Conservation (phyloP, 2,113 vertebrate genomes). For the Psittacula cyanocephala region DNA sequence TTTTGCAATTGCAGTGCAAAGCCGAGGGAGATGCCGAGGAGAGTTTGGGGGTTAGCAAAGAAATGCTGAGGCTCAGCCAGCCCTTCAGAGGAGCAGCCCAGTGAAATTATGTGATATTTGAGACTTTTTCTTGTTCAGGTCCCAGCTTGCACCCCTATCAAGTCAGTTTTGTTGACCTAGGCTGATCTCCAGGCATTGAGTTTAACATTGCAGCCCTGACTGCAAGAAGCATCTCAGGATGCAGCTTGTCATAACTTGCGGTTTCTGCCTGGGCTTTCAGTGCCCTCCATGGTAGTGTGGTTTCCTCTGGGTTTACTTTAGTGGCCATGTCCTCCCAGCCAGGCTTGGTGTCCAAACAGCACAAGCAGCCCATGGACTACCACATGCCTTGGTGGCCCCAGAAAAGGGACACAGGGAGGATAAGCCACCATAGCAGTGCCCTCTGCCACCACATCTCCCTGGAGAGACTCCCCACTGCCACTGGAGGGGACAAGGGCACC, state of each 20-base stretch:
- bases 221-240: neutral
- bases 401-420: neutral
- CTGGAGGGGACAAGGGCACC: neutral
- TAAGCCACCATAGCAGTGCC: neutral
- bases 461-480: neutral
- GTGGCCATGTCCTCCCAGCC: neutral
- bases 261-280: neutral
- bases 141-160: neutral
- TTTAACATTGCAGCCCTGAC: neutral
- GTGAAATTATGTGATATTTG: neutral
- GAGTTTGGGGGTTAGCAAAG: neutral
- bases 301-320: neutral
- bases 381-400: rapidly evolving
- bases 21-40: neutral
- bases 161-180: neutral
- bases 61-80: neutral
- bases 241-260: neutral
- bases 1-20: neutral
- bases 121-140: neutral
- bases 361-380: neutral
- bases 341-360: neutral
- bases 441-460: rapidly evolving
- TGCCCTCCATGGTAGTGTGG: rapidly evolving
- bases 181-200: neutral
- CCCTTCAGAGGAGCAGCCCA: neutral